Conservation (phyloP, 2,113 vertebrate genomes). For the Syngnathus floridae region DNA sequence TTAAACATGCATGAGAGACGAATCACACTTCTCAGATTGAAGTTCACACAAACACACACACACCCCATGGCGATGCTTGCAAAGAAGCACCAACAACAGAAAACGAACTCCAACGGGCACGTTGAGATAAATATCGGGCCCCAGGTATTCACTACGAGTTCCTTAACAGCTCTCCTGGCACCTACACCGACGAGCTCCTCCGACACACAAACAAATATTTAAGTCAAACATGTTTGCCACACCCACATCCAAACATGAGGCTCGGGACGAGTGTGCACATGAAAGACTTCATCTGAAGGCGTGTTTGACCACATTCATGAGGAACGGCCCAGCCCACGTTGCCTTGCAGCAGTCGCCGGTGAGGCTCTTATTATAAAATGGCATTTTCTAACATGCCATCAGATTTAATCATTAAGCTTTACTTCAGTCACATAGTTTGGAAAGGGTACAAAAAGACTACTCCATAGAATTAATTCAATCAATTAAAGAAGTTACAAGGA, state of each 20-base stretch:
- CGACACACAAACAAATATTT: conserved; percentile 7
- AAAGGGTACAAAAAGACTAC: too few species aligned
- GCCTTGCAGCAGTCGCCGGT: neutral
- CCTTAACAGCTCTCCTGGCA: conserved; percentile 13
- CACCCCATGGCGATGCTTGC: conserved; percentile 22
- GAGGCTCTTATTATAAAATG: neutral
- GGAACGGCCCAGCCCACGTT: neutral
- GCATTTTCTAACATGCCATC: too few species aligned
- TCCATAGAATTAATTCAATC: too few species aligned
- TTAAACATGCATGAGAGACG: conserved; percentile 39
- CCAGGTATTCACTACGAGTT: conserved; percentile 27
- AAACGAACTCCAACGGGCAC: conserved; percentile 15
- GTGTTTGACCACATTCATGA: neutral
- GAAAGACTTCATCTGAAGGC: neutral
- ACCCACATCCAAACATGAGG: conserved; percentile 11
- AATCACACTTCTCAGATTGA: conserved; percentile 18
- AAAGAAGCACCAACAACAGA: conserved; percentile 16
- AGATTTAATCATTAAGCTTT: neutral
- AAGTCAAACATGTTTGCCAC: conserved; percentile 17
- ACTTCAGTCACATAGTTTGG: neutral
- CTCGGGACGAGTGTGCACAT: conserved; percentile 5
- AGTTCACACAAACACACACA: conserved; percentile 6
- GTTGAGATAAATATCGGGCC: conserved; percentile 43
- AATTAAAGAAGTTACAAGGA: too few species aligned
- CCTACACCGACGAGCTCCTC: conserved; percentile 3